Base-by-base conservation (phyloP, 2,113 vertebrate species). In the Trinectes maculatus region DNA sequence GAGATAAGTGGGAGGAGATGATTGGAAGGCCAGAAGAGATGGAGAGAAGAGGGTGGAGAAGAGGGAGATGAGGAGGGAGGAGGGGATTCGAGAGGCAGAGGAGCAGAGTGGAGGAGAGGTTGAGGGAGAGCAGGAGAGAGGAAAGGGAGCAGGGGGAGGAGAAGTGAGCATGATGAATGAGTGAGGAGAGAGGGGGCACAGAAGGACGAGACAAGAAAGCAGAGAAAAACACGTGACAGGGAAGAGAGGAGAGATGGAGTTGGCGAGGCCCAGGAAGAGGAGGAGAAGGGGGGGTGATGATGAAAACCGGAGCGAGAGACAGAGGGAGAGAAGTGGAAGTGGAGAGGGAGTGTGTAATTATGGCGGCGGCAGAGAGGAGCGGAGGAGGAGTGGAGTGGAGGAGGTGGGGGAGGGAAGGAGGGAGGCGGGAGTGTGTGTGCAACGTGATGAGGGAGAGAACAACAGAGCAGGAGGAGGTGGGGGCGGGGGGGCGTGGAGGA, bases 401-500 rank as follows among this genome's bases (percentile, higher is more conserved):
- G 60, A 52, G 57, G 67, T 8, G 42, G 12, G 24, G 70, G 3
- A 57, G 19, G 24, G 70, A 8, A 57, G 19, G 40, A 13, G 5
- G 51, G 49, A 29, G 9, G 61, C 5, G 70, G 8, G 60, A 25
- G 65, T 31, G 69, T 66, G 67, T 82, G 60, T 63, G 73, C 80
- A 85, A 80, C 66, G 73, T 88, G 86, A 87, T 78, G 83, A 84
- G 75, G 78, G 79, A 87, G 74, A 80, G 64, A 79, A 44, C 59
- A 77, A n/a, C n/a, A n/a, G n/a, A n/a, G n/a, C n/a, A n/a, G 68
- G 64, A 82, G 81, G 83, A 82, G 83, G 74, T 79, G 82, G 79
- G 77, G 85, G 83, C 59, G n/a, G 40, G 18, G 71, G 71, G 74
- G 72, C 73, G 74, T n/a, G 57, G 44, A 24, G 51, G 62, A 76